Percentiles rank a stretch among this genome's conserved stretches.
Conservation (phyloP, 2,113 vertebrate species). For the Crotalus viridis region DNA sequence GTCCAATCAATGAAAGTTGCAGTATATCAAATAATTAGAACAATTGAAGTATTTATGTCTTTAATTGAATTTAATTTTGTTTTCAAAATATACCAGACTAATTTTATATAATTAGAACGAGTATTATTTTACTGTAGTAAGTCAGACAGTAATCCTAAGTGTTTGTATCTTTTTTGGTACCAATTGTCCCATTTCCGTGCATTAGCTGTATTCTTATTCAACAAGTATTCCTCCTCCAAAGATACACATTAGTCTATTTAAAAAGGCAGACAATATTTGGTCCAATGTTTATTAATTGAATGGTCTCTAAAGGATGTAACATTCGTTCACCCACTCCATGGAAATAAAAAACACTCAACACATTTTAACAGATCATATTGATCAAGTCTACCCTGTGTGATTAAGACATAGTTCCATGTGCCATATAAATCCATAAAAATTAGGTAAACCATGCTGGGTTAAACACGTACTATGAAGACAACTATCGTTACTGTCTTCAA, state of each 20-base stretch:
- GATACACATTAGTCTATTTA: neutral
- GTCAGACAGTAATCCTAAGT: neutral
- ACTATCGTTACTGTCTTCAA: neutral
- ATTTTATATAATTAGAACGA: neutral
- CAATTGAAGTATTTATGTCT: neutral
- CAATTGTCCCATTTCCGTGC: neutral
- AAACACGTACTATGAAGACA: neutral
- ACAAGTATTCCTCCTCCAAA: neutral
- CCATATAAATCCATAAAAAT: neutral
- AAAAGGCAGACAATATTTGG: neutral
- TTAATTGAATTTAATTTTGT: neutral
- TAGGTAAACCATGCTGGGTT: neutral
- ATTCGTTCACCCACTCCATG: neutral
- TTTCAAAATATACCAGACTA: neutral
- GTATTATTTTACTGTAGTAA: neutral
- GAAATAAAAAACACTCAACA: neutral
- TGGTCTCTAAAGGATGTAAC: neutral
- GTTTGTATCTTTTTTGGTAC: neutral
- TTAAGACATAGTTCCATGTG: neutral
- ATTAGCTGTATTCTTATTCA: neutral
- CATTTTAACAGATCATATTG: neutral
- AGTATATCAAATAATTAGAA: neutral
- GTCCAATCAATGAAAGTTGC: neutral
- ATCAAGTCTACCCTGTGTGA: neutral
- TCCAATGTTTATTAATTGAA: neutral